phyloP scores from a whole-genome alignment of 1,140 invertebrate genomes.

The Hylyphantes graminicola region DNA sequence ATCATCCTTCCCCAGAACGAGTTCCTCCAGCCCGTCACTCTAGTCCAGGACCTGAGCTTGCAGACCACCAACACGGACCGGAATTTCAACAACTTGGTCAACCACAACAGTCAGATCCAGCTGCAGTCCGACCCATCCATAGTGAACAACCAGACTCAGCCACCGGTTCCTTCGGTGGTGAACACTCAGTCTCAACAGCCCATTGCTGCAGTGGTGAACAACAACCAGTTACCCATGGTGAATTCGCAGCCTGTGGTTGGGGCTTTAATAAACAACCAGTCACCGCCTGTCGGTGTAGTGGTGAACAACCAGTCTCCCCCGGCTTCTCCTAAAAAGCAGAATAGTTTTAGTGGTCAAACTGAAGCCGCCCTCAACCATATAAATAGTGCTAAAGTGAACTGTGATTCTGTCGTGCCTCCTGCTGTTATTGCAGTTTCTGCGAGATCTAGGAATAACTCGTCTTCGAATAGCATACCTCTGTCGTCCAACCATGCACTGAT shows the following conservation, averaged over 20 bases:
- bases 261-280: background rate
- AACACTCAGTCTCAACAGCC: background rate
- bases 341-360: background rate
- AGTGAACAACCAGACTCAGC: no score
- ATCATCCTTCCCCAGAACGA: constrained; percentile 43
- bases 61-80: constrained; percentile 31
- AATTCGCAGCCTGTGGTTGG: background rate
- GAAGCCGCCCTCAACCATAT: constrained; percentile 18
- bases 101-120: constrained; percentile 24
- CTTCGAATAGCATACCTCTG: background rate
- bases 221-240: background rate
- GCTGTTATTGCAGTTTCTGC: background rate
- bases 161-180: background rate
- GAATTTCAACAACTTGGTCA: constrained; percentile 44
- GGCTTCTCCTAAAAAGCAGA: background rate
- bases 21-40: constrained; percentile 33
- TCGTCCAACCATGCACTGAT: background rate
- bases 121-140: constrained; percentile 1
- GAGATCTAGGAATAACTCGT: constrained; percentile 21
- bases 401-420: constrained; percentile 16
- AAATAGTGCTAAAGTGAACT: background rate
- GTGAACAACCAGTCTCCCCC: constrained; percentile 4
- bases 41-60: constrained; percentile 53
- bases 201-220: background rate
- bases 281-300: background rate